Base-by-base conservation (phyloP, 2,113 vertebrate species). In the Morone saxatilis region DNA sequence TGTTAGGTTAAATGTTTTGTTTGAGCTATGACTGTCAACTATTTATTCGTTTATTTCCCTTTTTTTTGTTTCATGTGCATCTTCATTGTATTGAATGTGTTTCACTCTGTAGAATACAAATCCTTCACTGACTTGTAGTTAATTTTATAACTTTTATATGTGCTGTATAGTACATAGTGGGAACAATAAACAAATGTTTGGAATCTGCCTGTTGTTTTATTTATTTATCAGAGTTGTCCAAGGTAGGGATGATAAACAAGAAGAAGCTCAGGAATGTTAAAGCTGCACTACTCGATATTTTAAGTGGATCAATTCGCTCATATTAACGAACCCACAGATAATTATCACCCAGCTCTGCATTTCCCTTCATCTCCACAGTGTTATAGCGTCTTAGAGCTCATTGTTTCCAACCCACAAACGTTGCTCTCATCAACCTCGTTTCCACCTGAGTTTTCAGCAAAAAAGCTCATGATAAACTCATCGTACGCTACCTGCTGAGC, bases 141-240 rank as follows among this genome's bases (percentile, higher is more conserved):
- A n/a, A 83, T 93, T 93, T 92, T 92, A n/a, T 92, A 90, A 87
- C 81, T 93, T 93, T 93, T 93, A n/a, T 92, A 88, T 89, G 84
- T 89, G 78, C 90, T 89, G 79, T 25, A 25, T 25, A 25, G 25
- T 78, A 81, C 43, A 86, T 72, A 79, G 78, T 66, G 65, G 19
- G 59, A 66, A 77, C 50, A 93, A 87, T 80, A 84, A 92, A 88
- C n/a, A 79, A 69, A 36, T 68, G 38, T 69, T 84, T 89, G 40
- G 43, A 88, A 45, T 81, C 9, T 47, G 6, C 6, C 11, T 78
- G 17, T 71, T 71, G 20, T 57, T 12, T 56, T 51, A 56, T 9
- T 59, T 20, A 53, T 66, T 54, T 14, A 1, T 47, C 7, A 14
- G 1, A 68, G 22, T 31, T 69, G 54, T 47, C 4, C 6, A 31